Evolutionary conservation across 2,797 vertebrate species (phyloP).

Genomic region (Loriculus beryllinus): DNA sequence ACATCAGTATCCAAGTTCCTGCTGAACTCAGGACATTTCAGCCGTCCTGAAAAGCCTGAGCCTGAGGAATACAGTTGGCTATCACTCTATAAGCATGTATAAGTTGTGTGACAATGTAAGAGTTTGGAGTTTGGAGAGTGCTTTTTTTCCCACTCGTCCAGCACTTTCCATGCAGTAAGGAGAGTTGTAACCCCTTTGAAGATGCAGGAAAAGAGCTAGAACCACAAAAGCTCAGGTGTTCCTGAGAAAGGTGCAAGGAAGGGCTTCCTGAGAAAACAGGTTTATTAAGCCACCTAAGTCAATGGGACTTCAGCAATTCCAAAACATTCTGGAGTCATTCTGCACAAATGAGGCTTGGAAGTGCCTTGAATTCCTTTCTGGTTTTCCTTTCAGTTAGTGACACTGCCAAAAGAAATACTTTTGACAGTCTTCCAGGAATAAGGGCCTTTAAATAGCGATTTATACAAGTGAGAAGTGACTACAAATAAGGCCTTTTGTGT

Average conservation of each 20-base stretch:
- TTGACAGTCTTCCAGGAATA: neutral
- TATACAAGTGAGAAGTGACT: neutral
- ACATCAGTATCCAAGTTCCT: neutral
- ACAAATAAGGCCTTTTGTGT: neutral
- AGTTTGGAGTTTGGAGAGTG: too few species aligned
- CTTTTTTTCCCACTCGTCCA: neutral
- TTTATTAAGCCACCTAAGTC: neutral
- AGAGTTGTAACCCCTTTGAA: neutral
- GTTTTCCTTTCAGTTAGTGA: neutral
- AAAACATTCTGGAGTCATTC: neutral
- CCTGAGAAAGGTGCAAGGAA: neutral
- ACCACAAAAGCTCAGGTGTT: neutral
- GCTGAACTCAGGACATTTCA: neutral
- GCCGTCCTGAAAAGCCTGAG: neutral
- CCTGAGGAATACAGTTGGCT: neutral
- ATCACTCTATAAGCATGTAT: neutral
- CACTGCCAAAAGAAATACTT: neutral
- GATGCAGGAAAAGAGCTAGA: neutral
- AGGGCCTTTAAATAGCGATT: neutral
- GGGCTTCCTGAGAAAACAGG: neutral
- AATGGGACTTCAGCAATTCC: neutral
- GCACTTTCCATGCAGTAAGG: neutral
- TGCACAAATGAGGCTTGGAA: neutral
- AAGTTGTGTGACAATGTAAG: neutral
- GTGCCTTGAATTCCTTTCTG: neutral